These are phyloP conservation scores for Mico argentatus DNA, from an alignment of 2,797 vertebrate species.

Conservation along the genomic window DNA sequence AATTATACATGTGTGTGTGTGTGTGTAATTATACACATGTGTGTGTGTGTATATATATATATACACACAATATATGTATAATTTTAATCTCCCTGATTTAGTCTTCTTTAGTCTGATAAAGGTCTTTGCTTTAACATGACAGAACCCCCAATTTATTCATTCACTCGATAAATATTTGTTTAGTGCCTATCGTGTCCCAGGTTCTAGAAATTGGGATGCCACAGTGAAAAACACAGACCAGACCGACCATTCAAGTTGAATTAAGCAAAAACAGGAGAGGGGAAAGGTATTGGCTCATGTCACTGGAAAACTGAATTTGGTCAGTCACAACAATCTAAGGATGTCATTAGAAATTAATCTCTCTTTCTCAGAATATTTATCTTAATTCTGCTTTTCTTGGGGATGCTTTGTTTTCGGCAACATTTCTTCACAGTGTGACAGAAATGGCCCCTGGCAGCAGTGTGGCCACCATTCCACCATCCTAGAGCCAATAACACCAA, in stretches of 20 bases:
- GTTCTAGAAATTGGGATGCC: neutral
- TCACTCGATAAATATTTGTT: constrained; percentile 24
- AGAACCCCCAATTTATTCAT: neutral
- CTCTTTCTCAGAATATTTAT: neutral
- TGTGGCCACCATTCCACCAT: neutral
- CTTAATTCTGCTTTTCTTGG: neutral
- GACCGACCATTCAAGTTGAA: neutral
- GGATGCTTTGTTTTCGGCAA: neutral
- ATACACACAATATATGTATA: neutral
- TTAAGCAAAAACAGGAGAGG: neutral
- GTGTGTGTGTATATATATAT: neutral
- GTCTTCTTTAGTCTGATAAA: neutral
- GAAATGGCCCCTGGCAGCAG: neutral
- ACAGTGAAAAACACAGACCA: neutral
- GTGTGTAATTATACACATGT: neutral
- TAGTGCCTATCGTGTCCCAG: neutral
- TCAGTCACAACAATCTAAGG: neutral
- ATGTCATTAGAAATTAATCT: constrained; percentile 22
- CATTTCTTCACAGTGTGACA: neutral
- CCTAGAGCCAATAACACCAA: neutral
- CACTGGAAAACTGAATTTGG: constrained; percentile 31
- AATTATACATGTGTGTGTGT: neutral
- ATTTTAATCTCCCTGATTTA: constrained; percentile 22
- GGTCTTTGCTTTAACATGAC: neutral
- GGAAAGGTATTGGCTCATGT: neutral